Conservation (phyloP, 2,113 vertebrate genomes). For the Astur gentilis region DNA sequence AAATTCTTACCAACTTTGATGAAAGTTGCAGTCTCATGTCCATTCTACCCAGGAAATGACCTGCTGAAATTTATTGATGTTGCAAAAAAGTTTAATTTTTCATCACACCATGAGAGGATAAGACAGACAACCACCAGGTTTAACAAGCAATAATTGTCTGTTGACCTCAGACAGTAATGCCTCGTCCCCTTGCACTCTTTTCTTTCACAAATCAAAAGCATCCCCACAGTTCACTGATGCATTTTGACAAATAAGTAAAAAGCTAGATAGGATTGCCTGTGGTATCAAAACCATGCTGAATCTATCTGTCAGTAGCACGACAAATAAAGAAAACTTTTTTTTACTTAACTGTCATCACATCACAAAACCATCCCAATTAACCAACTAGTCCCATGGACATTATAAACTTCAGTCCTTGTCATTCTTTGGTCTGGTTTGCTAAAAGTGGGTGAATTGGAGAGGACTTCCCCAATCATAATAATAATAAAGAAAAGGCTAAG, state of each 20-base stretch:
- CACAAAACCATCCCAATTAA: background rate
- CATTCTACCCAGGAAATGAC: background rate
- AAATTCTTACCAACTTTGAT: background rate
- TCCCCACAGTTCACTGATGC: background rate
- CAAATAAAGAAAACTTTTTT: background rate
- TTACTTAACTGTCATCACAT: background rate
- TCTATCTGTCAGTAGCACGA: background rate
- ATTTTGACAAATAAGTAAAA: background rate
- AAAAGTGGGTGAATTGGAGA: background rate
- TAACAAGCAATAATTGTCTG: background rate
- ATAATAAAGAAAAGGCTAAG: background rate
- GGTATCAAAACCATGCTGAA: background rate
- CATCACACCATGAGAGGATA: background rate
- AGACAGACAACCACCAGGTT: background rate
- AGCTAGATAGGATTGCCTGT: background rate
- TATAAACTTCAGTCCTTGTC: background rate
- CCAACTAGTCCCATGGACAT: too few species aligned
- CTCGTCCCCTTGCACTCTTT: background rate
- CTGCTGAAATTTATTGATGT: background rate
- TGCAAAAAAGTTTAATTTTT: background rate
- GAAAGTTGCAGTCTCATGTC: background rate
- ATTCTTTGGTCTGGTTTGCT: background rate
- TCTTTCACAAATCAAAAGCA: background rate
- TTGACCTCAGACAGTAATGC: background rate
- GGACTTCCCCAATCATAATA: background rate